These are phyloP conservation scores for Ecdyonurus torrentis DNA, from an alignment of 2,888 invertebrate species.

Conservation along the genomic window DNA sequence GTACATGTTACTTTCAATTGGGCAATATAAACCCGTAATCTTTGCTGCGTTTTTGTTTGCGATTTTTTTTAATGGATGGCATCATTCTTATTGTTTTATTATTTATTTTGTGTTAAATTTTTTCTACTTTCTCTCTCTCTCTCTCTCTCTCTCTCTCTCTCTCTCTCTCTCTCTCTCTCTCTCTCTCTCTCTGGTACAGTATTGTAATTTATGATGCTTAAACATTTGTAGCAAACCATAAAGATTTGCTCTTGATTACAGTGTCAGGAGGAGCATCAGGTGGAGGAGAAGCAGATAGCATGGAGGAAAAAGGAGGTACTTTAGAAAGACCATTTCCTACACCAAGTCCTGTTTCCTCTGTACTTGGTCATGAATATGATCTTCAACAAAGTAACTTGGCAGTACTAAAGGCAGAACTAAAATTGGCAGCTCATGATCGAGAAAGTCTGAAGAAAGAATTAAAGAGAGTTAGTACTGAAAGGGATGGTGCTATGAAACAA, in stretches of 20 bases:
- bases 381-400: slow-evolving; percentile 18
- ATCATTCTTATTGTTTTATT: too few relatives aligned
- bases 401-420: slow-evolving; percentile 18
- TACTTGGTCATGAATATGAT: slow-evolving; percentile 15
- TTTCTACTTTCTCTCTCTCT: too few relatives aligned
- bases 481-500: slow-evolving; percentile 11
- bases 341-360: not conserved
- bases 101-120: too few relatives aligned
- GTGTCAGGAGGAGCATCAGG: not conserved
- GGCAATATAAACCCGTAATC: too few relatives aligned
- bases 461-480: slow-evolving; percentile 7
- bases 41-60: too few relatives aligned
- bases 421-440: slow-evolving; percentile 19
- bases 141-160: too few relatives aligned
- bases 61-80: too few relatives aligned
- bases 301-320: not conserved
- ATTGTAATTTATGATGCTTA: too few relatives aligned
- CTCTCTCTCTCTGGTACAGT: too few relatives aligned
- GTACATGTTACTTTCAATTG: too few relatives aligned
- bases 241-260: not conserved
- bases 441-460: slow-evolving; percentile 18
- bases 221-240: too few relatives aligned
- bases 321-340: slow-evolving; percentile 3
- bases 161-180: too few relatives aligned
- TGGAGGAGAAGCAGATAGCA: not conserved